These are phyloP conservation scores for Zosterops japonicus DNA, from an alignment of 2,113 vertebrate species.

Conservation along the genomic window DNA sequence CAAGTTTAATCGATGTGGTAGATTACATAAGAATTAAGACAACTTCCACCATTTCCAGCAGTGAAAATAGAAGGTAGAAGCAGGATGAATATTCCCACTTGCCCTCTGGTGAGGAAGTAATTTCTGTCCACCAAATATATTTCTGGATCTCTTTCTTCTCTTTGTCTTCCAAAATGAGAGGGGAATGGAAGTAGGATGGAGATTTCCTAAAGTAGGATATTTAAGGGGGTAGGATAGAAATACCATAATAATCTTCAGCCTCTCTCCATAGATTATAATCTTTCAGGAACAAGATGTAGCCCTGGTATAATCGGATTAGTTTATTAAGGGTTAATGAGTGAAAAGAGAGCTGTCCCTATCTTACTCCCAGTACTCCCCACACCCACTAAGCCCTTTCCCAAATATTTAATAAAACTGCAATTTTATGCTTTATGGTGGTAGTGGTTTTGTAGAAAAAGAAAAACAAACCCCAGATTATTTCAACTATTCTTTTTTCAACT, in stretches of 20 bases:
- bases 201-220: neutral
- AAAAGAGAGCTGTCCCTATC: neutral
- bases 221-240: neutral
- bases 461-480: neutral
- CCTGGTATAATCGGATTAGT: neutral
- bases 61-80: neutral
- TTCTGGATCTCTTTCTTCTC: neutral
- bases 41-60: neutral
- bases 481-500: neutral
- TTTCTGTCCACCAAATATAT: neutral
- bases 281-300: neutral
- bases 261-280: neutral
- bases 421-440: neutral
- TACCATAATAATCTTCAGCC: neutral
- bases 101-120: neutral
- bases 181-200: neutral
- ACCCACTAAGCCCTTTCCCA: neutral
- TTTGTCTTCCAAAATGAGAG: neutral
- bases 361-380: fast-evolving
- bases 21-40: neutral
- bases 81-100: neutral
- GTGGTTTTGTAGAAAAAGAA: neutral
- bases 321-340: neutral
- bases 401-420: neutral
- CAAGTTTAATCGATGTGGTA: neutral